phyloP scores from a whole-genome alignment of 2,113 vertebrate genomes.

The Menidia beryllina region DNA sequence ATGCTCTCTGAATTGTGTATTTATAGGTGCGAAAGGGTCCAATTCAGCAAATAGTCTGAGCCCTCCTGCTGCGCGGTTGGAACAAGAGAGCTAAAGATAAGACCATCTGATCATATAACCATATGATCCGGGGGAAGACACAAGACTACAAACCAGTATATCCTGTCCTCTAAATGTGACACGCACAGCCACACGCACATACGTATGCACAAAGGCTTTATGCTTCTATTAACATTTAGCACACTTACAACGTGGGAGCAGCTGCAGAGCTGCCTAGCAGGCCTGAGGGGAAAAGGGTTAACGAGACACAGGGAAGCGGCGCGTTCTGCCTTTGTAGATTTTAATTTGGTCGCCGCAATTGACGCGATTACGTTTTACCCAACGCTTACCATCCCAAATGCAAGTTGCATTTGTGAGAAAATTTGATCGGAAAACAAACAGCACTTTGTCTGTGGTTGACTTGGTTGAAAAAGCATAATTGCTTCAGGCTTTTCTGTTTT shows the following conservation, averaged over 20 bases:
- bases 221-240: constrained; percentile 81
- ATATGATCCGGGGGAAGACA: constrained; percentile 41
- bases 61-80: constrained; percentile 34
- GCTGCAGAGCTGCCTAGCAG: constrained; percentile 73
- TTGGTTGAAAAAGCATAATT: constrained; percentile 17
- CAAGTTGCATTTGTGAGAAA: constrained; percentile 29
- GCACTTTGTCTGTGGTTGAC: constrained; percentile 23
- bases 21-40: constrained; percentile 60
- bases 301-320: constrained; percentile 49
- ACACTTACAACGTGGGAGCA: constrained; percentile 74
- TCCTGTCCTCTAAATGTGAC: background rate
- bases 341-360: constrained; percentile 47
- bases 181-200: constrained; percentile 2
- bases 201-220: constrained; percentile 63
- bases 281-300: constrained; percentile 74
- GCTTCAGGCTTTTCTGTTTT: background rate
- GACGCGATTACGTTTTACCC: constrained; percentile 28
- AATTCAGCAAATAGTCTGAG: constrained; percentile 68
- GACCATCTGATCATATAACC: constrained; percentile 42
- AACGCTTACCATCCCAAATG: constrained; percentile 47
- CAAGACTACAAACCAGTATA: constrained; percentile 35
- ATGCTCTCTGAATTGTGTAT: constrained; percentile 53
- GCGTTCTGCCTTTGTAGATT: constrained; percentile 33
- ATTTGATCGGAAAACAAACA: constrained; percentile 29
- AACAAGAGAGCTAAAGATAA: constrained; percentile 53